These are phyloP conservation scores for Drosophila kanekoi DNA, from an alignment of 2,888 invertebrate species.

Conservation along the genomic window DNA sequence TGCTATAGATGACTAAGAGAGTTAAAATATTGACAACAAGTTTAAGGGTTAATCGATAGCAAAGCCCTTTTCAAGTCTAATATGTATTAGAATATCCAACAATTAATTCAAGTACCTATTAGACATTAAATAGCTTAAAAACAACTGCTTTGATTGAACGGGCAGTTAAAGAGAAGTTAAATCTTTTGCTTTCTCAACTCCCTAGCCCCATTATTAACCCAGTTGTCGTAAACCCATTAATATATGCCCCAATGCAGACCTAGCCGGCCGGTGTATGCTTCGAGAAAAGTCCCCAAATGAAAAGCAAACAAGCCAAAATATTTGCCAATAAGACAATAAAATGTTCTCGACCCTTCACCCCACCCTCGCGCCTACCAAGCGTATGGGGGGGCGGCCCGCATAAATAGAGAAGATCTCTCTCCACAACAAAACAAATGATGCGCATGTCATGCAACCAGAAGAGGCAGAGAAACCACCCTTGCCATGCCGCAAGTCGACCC, in stretches of 20 bases:
- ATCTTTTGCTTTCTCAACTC: background rate
- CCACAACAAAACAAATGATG: conserved; percentile 48
- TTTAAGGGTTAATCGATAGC: too few relatives aligned
- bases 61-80: background rate
- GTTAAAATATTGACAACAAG: too few relatives aligned
- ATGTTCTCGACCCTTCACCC: conserved; percentile 8
- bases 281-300: conserved; percentile 32
- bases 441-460: conserved; percentile 62
- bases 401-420: background rate
- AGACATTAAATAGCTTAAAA: background rate
- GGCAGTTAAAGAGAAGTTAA: background rate
- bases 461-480: conserved; percentile 55
- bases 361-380: background rate
- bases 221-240: conserved; percentile 11
- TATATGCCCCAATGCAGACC: background rate
- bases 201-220: background rate
- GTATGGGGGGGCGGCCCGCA: background rate
- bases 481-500: conserved; percentile 42
- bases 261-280: conserved; percentile 53
- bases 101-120: too few relatives aligned
- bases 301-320: conserved; percentile 50
- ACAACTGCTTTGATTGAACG: background rate
- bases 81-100: background rate
- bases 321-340: conserved; percentile 37
- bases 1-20: too few relatives aligned